These are phyloP conservation scores for Tetranychus urticae DNA, from an alignment of 1,140 invertebrate genomes.

Conservation along the genomic window DNA sequence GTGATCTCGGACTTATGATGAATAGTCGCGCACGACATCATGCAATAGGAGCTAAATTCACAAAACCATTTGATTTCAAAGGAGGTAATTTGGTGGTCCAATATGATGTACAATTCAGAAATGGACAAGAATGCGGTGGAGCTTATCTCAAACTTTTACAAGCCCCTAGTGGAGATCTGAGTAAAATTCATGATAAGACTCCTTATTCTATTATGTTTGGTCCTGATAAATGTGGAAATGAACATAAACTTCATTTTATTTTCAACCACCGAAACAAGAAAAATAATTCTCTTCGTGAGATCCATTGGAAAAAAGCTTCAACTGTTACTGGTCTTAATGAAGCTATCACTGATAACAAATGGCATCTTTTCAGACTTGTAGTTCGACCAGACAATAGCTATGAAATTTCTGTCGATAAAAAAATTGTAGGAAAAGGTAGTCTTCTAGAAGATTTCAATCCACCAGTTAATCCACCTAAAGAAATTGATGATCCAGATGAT, in stretches of 20 bases:
- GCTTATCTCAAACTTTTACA: conserved; percentile 81
- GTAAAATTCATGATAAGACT: conserved; percentile 75
- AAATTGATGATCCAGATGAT: conserved; percentile 85
- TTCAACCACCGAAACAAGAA: conserved; percentile 83
- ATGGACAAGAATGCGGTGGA: conserved; percentile 94
- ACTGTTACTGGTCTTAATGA: conserved; percentile 45
- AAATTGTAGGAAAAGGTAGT: conserved; percentile 53
- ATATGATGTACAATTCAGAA: conserved; percentile 48
- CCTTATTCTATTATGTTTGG: conserved; percentile 98
- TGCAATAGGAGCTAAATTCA: conserved; percentile 60
- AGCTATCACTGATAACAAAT: conserved; percentile 76
- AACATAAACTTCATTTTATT: conserved; percentile 92
- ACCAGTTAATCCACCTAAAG: conserved; percentile 74
- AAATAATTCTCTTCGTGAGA: conserved; percentile 65
- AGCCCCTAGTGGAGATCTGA: conserved; percentile 38
- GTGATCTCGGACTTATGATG: conserved; percentile 4
- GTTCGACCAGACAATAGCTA: conserved; percentile 63
- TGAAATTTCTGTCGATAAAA: conserved; percentile 37
- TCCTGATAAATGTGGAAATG: conserved; percentile 92
- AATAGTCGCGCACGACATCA: conserved; percentile 68
- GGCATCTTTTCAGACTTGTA: conserved; percentile 79
- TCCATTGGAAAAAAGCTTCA: conserved; percentile 30
- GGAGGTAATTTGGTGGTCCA: conserved; percentile 64
- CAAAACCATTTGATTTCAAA: conserved; percentile 57
- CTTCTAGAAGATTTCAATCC: conserved; percentile 72